A percentile compares a stretch with the other conserved stretches of the same genome.
Evolutionary conservation across 2,113 vertebrate species (phyloP).

Genomic region (Hippocampus zosterae): DNA sequence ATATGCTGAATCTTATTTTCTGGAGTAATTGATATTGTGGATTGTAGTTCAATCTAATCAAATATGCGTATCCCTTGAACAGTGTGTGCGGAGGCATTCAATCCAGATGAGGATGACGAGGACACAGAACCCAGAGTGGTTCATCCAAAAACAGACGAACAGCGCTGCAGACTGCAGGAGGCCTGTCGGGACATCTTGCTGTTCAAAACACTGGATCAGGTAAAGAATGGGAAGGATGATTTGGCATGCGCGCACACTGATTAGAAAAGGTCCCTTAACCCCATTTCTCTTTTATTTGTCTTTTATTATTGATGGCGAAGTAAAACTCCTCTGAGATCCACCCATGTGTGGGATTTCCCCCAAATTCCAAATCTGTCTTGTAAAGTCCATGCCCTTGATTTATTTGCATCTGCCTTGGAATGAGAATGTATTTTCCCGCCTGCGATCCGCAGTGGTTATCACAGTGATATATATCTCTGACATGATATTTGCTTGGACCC

Average conservation of each 20-base stretch:
- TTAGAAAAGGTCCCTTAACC: not conserved
- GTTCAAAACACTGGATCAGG: conserved; percentile 98
- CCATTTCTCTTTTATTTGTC: not conserved
- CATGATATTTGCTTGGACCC: not conserved
- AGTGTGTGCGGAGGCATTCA: conserved; percentile 96
- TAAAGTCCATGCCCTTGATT: not conserved
- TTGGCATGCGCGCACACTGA: not conserved
- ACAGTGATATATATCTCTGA: not conserved
- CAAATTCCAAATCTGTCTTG: not conserved
- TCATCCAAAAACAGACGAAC: conserved; percentile 95
- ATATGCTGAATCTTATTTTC: not conserved
- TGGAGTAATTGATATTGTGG: not conserved
- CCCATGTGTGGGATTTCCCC: conserved; percentile 7
- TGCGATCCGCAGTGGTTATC: not conserved
- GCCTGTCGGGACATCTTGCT: conserved; percentile 95
- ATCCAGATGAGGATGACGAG: conserved; percentile 96
- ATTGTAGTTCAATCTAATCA: not conserved
- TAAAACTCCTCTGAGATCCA: not conserved
- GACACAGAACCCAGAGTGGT: conserved; percentile 94
- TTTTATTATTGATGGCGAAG: not conserved
- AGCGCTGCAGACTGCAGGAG: conserved; percentile 93
- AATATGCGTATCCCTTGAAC: conserved; percentile 5
- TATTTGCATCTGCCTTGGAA: conserved; percentile 9
- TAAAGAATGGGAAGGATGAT: conserved; percentile 51
- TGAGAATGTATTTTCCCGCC: not conserved